phyloP scores from a whole-genome alignment of 2,797 vertebrate genomes.

The Tachyglossus aculeatus region DNA sequence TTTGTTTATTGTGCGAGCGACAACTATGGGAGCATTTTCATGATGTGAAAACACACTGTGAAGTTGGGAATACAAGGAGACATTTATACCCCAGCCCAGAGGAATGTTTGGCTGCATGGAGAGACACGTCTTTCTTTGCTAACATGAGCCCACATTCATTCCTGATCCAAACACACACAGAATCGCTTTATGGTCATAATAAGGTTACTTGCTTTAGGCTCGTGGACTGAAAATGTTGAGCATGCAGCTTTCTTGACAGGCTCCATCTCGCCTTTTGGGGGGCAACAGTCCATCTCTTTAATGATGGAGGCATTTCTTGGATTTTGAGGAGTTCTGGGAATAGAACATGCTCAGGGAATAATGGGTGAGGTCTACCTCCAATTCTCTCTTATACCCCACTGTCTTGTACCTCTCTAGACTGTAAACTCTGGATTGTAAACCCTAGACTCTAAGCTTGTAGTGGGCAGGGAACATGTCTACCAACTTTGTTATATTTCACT shows the following conservation, averaged over 20 bases:
- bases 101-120: conserved; percentile 2
- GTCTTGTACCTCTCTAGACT: too few relatives aligned
- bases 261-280: not conserved
- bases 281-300: not conserved
- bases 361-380: not conserved
- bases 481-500: too few relatives aligned
- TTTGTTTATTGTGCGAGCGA: conserved; percentile 30
- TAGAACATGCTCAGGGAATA: not conserved
- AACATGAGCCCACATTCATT: not conserved
- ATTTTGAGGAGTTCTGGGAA: not conserved
- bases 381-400: too few relatives aligned
- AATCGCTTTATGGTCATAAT: not conserved
- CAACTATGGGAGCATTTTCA: conserved; percentile 32
- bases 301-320: not conserved
- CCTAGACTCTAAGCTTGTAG: too few relatives aligned
- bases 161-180: not conserved
- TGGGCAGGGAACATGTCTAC: too few relatives aligned
- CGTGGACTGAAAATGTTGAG: not conserved
- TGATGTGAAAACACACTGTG: conserved; percentile 22
- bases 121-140: not conserved
- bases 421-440: too few relatives aligned
- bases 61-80: conserved; percentile 22
- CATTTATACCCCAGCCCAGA: conserved; percentile 1
- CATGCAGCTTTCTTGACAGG: not conserved
- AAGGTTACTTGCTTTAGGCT: not conserved